Evolutionary conservation across 2,888 invertebrate genomes (phyloP).

Genomic region (Calameuta filiformis): DNA sequence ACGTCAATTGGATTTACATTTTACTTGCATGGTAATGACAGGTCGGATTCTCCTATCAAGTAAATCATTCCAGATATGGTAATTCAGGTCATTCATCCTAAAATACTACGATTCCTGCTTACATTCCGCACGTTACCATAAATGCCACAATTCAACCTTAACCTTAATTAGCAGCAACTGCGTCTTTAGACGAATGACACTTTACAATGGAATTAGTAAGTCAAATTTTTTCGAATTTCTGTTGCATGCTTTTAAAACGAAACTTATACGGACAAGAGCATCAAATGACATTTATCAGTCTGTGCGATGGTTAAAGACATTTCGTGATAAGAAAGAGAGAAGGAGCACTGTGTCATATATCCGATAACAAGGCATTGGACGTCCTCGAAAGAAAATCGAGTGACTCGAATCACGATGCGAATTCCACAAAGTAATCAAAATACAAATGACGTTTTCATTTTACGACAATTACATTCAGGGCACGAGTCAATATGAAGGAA

Average conservation of each 20-base stretch:
- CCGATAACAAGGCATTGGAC: background rate
- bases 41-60: too few species aligned
- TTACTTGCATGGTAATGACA: too few species aligned
- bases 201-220: background rate
- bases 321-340: background rate
- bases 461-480: background rate
- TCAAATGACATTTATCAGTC: background rate
- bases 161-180: too few species aligned
- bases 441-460: background rate
- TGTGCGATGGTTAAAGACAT: background rate
- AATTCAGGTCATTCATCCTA: too few species aligned
- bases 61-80: too few species aligned
- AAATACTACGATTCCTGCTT: too few species aligned
- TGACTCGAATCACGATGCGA: conserved; percentile 4
- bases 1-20: too few species aligned
- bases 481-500: background rate
- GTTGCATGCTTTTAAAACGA: background rate
- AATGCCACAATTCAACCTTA: too few species aligned
- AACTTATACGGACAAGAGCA: background rate
- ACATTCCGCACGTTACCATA: too few species aligned
- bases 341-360: background rate
- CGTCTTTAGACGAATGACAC: background rate
- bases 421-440: background rate
- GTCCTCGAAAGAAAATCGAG: background rate
- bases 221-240: background rate